Conservation (phyloP, 2,797 vertebrate species). For the Enteromius afrohamiltoni region DNA sequence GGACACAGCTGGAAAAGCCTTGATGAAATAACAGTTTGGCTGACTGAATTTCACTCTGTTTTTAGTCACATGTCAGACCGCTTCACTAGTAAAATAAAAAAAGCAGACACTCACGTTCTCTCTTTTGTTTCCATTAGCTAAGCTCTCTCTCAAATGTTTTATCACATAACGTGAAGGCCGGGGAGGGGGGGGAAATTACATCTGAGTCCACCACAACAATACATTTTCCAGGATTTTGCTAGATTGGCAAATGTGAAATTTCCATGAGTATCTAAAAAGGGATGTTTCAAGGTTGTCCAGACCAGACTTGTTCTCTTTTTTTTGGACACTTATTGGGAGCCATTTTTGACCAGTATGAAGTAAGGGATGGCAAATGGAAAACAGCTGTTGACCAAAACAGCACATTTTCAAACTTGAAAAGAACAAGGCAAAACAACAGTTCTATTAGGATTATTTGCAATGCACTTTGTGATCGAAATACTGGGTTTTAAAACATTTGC, state of each 20-base stretch:
- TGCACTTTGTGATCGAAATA: slow-evolving; percentile 48
- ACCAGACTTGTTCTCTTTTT: slow-evolving; percentile 67
- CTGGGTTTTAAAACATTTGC: slow-evolving; percentile 57
- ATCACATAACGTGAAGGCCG: slow-evolving; percentile 63
- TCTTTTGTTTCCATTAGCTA: slow-evolving; percentile 67
- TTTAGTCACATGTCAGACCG: slow-evolving; percentile 55
- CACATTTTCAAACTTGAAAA: slow-evolving; percentile 59
- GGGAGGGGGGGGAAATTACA: slow-evolving; percentile 60
- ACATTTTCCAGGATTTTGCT: slow-evolving; percentile 63
- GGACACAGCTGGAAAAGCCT: slow-evolving; percentile 54
- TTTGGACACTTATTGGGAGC: slow-evolving; percentile 69
- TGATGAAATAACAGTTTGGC: slow-evolving; percentile 59
- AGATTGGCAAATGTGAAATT: slow-evolving; percentile 63
- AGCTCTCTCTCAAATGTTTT: slow-evolving; percentile 64
- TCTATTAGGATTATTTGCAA: slow-evolving; percentile 55
- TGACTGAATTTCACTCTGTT: slow-evolving; percentile 58
- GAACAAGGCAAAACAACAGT: slow-evolving; percentile 31
- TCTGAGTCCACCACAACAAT: slow-evolving; percentile 69
- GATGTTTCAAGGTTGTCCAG: slow-evolving; percentile 76
- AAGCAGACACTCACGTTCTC: slow-evolving; percentile 50
- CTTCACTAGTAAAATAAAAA: slow-evolving; percentile 39
- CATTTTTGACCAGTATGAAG: slow-evolving; percentile 74
- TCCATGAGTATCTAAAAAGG: slow-evolving; percentile 70
- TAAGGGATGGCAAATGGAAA: slow-evolving; percentile 73
- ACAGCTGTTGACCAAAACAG: slow-evolving; percentile 69